Base-by-base conservation (phyloP, 2,113 vertebrate species). In the Calidris pugnax region DNA sequence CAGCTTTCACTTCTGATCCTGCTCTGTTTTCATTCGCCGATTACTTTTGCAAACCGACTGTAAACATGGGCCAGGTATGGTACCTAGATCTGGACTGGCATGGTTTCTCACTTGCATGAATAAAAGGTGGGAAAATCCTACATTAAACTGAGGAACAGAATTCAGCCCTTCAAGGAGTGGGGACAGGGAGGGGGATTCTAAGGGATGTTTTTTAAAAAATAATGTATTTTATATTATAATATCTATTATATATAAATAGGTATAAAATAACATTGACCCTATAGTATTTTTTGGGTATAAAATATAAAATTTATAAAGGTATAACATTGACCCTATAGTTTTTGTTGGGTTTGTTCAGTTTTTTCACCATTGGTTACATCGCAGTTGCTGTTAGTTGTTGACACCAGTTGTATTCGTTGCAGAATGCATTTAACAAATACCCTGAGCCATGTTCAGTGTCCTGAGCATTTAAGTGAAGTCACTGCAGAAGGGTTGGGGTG, bases 21-120 rank as follows among this genome's bases (percentile, higher is more conserved):
- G 99, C 99, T 45, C 97, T 99, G 95, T 98, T 99, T 79, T 99
- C 99, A 37, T 99, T 99, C 37, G 99, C 99, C 0, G 99, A 99
- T 87, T 99, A 99, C 95, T 99, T 99, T 80, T 99, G 99, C 97
- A 99, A 99, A 97, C 98, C 98, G 1, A 97, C 98, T 35, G 98
- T 98, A 41, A 98, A 98, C 91, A 98, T 98, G 97, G 99, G 99
- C 68, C 98, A 99, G 98, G 98, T 98, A 97, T 37, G 89, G 33
- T 13, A 24, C 37, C 39, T 32, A 20, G 32, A 7, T 27, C 7
- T n/a, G 51, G 20, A 28, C 12, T 57, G 45, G 12, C 18, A 1
- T 16, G 27, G 28, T 27, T 51, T 62, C 37, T 64, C 39, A 17
- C 45, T 88, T 71, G 39, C 22, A 3, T 20, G n/a, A 57, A 11